These are phyloP conservation scores for Hydrotaea cyrtoneurina DNA, from an alignment of 2,888 invertebrate genomes.

Conservation along the genomic window DNA sequence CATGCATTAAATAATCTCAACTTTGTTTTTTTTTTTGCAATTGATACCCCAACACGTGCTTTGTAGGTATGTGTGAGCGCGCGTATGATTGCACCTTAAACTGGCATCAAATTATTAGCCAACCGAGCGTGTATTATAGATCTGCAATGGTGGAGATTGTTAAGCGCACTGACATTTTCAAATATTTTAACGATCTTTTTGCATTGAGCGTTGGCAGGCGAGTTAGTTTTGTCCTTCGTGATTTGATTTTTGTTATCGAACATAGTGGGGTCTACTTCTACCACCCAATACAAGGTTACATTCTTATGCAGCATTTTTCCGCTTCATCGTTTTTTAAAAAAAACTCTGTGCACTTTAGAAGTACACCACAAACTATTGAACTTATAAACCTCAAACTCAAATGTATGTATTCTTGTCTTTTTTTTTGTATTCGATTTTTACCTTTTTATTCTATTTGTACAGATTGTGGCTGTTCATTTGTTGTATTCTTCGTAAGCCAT, in stretches of 20 bases:
- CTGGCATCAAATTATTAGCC: not conserved
- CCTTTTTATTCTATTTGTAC: not conserved
- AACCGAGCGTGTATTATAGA: not conserved
- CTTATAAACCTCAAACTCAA: not conserved
- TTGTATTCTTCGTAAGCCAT: slow-evolving; percentile 2
- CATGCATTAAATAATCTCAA: slow-evolving; percentile 55
- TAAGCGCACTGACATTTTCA: slow-evolving; percentile 16
- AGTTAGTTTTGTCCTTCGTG: not conserved
- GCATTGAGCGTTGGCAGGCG: not conserved
- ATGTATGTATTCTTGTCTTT: not conserved
- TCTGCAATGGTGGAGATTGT: not conserved
- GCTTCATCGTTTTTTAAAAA: slow-evolving; percentile 6
- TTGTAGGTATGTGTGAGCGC: not conserved
- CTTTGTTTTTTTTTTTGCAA: slow-evolving; percentile 39
- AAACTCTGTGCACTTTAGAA: not conserved
- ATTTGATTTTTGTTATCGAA: slow-evolving; percentile 4
- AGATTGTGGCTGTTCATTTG: not conserved
- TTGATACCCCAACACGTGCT: slow-evolving; percentile 58
- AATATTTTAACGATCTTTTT: slow-evolving; percentile 21
- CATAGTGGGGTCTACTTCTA: not conserved
- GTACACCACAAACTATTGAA: slow-evolving; percentile 28
- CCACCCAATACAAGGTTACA: slow-evolving; percentile 16
- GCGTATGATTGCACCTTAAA: not conserved
- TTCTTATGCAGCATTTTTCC: slow-evolving; percentile 15
- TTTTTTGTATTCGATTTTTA: not conserved